Evolutionary conservation across 2,797 vertebrate genomes (phyloP).

Genomic region (Muraenolepis orangiensis): DNA sequence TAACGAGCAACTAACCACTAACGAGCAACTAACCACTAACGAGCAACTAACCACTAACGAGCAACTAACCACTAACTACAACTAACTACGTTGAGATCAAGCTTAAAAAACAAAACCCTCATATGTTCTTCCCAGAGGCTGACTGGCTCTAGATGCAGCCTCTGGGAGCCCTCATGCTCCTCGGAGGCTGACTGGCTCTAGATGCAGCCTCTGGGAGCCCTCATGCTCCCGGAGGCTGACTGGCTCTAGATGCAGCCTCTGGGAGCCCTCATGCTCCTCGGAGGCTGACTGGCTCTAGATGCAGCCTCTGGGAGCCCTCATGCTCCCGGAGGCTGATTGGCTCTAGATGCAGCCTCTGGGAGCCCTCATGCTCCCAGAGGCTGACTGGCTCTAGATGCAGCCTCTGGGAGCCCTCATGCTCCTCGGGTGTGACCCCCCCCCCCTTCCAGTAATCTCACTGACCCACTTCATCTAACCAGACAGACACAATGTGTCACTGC

Average conservation of each 20-base stretch:
- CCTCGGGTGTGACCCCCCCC: no score
- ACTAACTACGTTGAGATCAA: background rate
- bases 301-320: background rate
- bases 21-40: no score
- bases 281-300: background rate
- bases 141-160: background rate
- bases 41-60: no score
- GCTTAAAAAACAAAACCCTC: background rate
- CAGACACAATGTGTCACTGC: conserved; percentile 56
- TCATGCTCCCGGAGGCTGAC: background rate
- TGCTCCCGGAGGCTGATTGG: background rate
- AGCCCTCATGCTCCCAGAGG: background rate
- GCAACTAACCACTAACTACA: no score
- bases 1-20: no score
- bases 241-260: background rate
- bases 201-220: background rate
- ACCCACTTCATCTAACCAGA: conserved; percentile 47
- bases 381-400: background rate
- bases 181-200: background rate
- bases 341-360: background rate
- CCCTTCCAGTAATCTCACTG: background rate
- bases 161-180: background rate
- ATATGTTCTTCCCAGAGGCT: background rate
- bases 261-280: background rate
- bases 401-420: background rate